A percentile compares a stretch with the other conserved stretches of the same genome.
These are phyloP conservation scores for Odocoileus virginianus DNA, from an alignment of 2,113 vertebrate genomes.

Conservation along the genomic window DNA sequence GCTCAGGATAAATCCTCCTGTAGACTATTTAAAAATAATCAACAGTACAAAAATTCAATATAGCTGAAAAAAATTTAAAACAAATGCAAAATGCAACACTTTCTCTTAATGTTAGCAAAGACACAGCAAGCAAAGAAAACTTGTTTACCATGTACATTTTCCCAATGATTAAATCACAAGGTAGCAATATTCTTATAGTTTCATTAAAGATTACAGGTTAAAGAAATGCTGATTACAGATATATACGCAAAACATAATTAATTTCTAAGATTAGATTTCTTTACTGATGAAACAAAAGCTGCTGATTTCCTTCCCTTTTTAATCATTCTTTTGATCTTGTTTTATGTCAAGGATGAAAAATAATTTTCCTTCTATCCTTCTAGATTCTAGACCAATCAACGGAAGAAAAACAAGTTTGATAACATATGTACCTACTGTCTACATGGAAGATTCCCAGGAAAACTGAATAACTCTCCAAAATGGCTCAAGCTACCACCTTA, in stretches of 20 bases:
- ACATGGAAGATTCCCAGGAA: neutral
- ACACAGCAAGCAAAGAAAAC: neutral
- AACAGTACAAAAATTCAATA: neutral
- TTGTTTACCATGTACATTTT: neutral
- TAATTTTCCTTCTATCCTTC: neutral
- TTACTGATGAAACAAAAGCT: constrained; percentile 33
- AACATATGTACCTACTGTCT: too few species aligned
- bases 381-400: neutral
- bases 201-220: constrained; percentile 23
- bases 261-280: constrained; percentile 32
- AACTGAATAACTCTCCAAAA: neutral
- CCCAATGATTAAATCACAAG: neutral
- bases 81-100: neutral
- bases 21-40: constrained; percentile 6
- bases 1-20: neutral
- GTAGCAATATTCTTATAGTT: neutral
- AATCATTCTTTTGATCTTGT: neutral
- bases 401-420: neutral
- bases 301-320: constrained; percentile 33
- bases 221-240: constrained; percentile 26
- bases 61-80: neutral
- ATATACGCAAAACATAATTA: neutral
- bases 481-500: neutral
- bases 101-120: neutral
- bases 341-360: neutral